Evolutionary conservation across 2,888 invertebrate genomes (phyloP).

Genomic region (Antitype chi): DNA sequence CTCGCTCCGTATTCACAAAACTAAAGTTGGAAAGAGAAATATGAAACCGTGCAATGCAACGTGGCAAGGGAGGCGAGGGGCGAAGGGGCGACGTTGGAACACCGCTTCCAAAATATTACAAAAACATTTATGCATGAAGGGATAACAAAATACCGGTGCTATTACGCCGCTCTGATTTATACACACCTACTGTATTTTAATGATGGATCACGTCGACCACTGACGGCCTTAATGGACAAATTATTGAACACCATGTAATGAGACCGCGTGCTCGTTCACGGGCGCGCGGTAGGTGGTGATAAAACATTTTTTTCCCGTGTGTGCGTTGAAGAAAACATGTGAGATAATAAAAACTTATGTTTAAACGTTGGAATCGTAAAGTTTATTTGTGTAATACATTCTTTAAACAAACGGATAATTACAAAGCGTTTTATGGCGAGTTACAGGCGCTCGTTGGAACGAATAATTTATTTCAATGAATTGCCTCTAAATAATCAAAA

Average conservation of each 20-base stretch:
- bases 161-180: conserved; percentile 82
- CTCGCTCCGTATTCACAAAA: conserved; percentile 69
- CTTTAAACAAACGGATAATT: conserved; percentile 89
- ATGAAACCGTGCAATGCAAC: conserved; percentile 75
- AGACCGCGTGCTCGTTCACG: conserved; percentile 70
- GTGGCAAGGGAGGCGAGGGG: conserved; percentile 73
- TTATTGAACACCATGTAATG: conserved; percentile 78
- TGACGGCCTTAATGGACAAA: conserved; percentile 78
- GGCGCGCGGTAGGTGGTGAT: conserved; percentile 77
- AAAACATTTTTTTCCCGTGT: conserved; percentile 77
- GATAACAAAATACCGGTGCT: conserved; percentile 85
- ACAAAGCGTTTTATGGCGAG: conserved; percentile 84
- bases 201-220: conserved; percentile 75
- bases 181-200: conserved; percentile 76
- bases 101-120: conserved; percentile 86
- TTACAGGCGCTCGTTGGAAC: conserved; percentile 76
- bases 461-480: conserved; percentile 81
- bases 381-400: conserved; percentile 89
- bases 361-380: conserved; percentile 87
- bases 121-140: conserved; percentile 89
- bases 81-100: conserved; percentile 75
- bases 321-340: conserved; percentile 84
- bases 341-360: conserved; percentile 89
- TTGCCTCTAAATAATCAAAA: conserved; percentile 77
- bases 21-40: conserved; percentile 81